These are phyloP conservation scores for Dascillus cervinus DNA, from an alignment of 2,888 invertebrate species.

Conservation along the genomic window DNA sequence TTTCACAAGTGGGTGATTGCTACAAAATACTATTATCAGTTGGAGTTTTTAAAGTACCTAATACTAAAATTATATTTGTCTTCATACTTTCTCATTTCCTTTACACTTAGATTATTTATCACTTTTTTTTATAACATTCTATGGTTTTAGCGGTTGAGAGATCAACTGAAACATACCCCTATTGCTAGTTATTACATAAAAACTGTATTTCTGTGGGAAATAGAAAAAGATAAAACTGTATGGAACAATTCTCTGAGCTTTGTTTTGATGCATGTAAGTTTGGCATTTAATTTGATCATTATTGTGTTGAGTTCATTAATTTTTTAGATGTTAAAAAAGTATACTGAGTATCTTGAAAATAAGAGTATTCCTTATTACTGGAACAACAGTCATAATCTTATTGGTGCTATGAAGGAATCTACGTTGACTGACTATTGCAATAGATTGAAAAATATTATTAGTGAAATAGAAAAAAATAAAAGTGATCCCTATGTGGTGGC, in stretches of 20 bases:
- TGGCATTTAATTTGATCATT: neutral
- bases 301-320: too few species aligned
- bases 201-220: conserved; percentile 34
- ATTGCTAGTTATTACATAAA: conserved; percentile 45
- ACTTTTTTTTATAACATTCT: too few species aligned
- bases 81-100: too few species aligned
- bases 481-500: conserved; percentile 28
- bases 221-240: neutral
- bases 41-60: too few species aligned
- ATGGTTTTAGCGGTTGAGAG: conserved; percentile 41
- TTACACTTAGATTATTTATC: conserved; percentile 3
- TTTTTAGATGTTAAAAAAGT: conserved; percentile 37
- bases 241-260: neutral
- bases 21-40: too few species aligned
- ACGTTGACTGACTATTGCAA: conserved; percentile 35
- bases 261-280: conserved; percentile 4
- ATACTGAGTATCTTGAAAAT: conserved; percentile 22
- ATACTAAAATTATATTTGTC: too few species aligned
- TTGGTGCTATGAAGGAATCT: conserved; percentile 32
- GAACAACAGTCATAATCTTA: conserved; percentile 34
- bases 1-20: too few species aligned
- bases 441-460: conserved; percentile 39
- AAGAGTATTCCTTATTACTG: conserved; percentile 37
- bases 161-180: conserved; percentile 27
- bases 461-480: conserved; percentile 32